phyloP scores from a whole-genome alignment of 2,888 invertebrate species.

The Clitarchus hookeri region DNA sequence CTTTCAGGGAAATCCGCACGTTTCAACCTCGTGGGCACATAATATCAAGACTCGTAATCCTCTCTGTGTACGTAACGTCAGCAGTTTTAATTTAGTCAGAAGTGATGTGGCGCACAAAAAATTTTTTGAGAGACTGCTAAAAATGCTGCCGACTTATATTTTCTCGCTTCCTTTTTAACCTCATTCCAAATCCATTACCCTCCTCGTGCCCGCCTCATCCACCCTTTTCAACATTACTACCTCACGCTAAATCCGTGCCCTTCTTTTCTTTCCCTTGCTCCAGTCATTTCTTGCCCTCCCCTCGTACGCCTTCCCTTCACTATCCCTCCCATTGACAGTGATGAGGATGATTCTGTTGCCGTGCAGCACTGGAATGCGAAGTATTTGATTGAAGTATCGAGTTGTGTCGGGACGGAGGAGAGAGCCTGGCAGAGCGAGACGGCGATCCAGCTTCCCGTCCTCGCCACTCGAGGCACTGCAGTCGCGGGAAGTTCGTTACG shows the following conservation, averaged over 20 bases:
- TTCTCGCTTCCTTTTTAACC: neutral
- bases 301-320: neutral
- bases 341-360: constrained; percentile 8
- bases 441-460: neutral
- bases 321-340: neutral
- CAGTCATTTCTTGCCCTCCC: neutral
- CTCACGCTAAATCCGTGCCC: neutral
- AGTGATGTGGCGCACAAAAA: neutral
- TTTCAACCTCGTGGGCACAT: neutral
- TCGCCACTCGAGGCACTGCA: neutral
- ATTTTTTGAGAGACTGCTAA: neutral
- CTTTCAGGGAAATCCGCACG: neutral
- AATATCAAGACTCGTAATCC: neutral
- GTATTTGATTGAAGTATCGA: constrained; percentile 6
- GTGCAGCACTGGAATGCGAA: neutral
- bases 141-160: neutral
- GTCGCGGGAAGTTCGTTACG: neutral
- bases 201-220: neutral
- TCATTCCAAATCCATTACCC: neutral
- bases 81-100: neutral
- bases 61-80: neutral
- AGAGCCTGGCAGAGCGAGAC: neutral
- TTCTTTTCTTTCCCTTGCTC: neutral
- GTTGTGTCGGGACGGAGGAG: neutral
- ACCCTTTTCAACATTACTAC: neutral